Evolutionary conservation across 2,888 invertebrate species (phyloP).

Genomic region (Tetragonula carbonaria): DNA sequence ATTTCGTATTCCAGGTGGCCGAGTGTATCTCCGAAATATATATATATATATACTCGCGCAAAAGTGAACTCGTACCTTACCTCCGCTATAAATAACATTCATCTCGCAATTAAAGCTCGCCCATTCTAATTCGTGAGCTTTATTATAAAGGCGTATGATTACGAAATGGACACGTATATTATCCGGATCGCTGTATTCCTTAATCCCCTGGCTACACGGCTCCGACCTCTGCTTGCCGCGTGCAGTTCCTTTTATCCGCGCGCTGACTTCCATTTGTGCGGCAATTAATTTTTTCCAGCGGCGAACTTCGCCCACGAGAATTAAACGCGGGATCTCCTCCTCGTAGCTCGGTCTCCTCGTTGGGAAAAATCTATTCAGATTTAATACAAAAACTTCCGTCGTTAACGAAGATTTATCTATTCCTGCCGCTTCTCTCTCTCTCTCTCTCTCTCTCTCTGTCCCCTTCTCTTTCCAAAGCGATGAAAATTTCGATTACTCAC

Average conservation of each 20-base stretch:
- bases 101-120: conserved; percentile 75
- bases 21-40: neutral
- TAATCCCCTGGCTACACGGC: conserved; percentile 61
- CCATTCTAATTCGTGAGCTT: conserved; percentile 76
- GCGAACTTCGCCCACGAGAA: neutral
- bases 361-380: conserved; percentile 5
- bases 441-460: neutral
- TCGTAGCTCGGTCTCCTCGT: neutral
- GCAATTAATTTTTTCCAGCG: conserved; percentile 43
- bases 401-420: neutral
- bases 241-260: conserved; percentile 47
- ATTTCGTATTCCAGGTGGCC: no score
- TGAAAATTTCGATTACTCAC: neutral
- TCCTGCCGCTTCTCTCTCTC: neutral
- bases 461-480: neutral
- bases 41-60: neutral
- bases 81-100: conserved; percentile 73
- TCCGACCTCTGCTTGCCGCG: conserved; percentile 30
- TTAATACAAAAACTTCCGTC: neutral
- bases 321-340: neutral
- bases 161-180: conserved; percentile 61
- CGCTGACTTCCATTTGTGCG: conserved; percentile 29
- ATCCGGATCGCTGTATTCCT: conserved; percentile 35
- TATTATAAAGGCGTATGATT: conserved; percentile 73
- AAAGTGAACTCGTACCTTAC: neutral